These are phyloP conservation scores for Oryzias sinensis DNA, from an alignment of 2,797 vertebrate genomes.

Conservation along the genomic window DNA sequence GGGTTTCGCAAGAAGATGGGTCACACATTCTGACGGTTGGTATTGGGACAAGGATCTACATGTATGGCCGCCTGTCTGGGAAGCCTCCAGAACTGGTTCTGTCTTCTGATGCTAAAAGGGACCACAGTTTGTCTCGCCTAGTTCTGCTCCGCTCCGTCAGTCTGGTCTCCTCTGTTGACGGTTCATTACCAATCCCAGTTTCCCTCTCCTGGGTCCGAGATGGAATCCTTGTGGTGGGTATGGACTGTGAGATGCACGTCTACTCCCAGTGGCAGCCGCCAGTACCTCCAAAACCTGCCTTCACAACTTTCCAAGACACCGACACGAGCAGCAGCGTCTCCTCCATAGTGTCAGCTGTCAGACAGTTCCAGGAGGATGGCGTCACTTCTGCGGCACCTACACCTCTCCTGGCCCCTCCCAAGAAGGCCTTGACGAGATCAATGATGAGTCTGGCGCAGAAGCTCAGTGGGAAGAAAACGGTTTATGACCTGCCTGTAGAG, in stretches of 20 bases:
- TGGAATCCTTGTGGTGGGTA: conserved; percentile 96
- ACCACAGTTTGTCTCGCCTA: conserved; percentile 78
- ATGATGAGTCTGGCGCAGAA: conserved; percentile 97
- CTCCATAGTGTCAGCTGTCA: conserved; percentile 83
- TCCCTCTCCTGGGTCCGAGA: conserved; percentile 98
- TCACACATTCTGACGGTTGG: conserved; percentile 96
- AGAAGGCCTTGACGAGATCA: conserved; percentile 86
- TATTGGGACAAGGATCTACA: conserved; percentile 92
- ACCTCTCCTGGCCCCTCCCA: conserved; percentile 74
- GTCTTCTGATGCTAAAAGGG: conserved; percentile 77
- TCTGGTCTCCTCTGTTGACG: conserved; percentile 94
- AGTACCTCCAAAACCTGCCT: conserved; percentile 66
- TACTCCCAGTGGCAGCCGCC: conserved; percentile 98
- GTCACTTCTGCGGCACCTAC: conserved; percentile 47
- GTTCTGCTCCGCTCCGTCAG: conserved; percentile 88
- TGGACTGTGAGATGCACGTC: conserved; percentile 99
- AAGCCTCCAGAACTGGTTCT: conserved; percentile 86
- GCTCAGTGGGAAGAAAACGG: conserved; percentile 90
- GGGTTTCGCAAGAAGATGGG: conserved; percentile 98
- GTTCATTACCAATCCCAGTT: conserved; percentile 89
- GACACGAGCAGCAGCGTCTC: conserved; percentile 82
- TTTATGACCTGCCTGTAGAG: conserved; percentile 86
- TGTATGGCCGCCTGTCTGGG: conserved; percentile 89
- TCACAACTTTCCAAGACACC: conserved; percentile 66
- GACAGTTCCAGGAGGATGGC: conserved; percentile 82